Conservation (phyloP, 2,797 vertebrate species). For the Dendrocincla fuliginosa region DNA sequence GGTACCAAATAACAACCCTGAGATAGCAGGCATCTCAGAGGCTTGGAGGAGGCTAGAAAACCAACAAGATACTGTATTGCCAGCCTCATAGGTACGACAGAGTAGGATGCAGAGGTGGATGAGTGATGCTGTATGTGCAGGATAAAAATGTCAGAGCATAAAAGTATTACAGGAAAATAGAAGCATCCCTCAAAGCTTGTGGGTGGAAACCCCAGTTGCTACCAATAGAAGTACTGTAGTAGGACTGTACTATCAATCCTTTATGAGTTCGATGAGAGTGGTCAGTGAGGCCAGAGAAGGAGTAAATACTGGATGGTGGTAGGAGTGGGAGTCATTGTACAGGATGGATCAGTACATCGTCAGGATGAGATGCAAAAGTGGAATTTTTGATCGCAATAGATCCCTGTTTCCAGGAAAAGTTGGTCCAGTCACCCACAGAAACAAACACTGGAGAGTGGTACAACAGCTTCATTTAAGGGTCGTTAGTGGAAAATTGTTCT, state of each 20-base stretch:
- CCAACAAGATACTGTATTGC: not conserved
- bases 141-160: not conserved
- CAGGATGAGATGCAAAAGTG: not conserved
- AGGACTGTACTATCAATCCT: not conserved
- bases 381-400: not conserved
- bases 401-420: not conserved
- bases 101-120: not conserved
- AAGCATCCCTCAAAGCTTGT: not conserved
- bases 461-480: not conserved
- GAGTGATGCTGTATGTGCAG: not conserved
- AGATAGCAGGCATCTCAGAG: not conserved
- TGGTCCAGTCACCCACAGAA: not conserved
- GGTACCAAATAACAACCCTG: not conserved
- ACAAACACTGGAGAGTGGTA: not conserved
- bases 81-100: not conserved
- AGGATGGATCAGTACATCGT: not conserved
- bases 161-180: not conserved
- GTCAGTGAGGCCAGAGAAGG: not conserved
- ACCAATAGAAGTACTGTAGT: not conserved
- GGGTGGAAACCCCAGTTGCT: not conserved
- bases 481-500: not conserved
- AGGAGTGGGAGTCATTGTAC: fast-evolving
- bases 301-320: not conserved
- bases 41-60: not conserved
- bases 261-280: not conserved